phyloP scores from a whole-genome alignment of 2,888 invertebrate species.

The Nymphalis c-album region DNA sequence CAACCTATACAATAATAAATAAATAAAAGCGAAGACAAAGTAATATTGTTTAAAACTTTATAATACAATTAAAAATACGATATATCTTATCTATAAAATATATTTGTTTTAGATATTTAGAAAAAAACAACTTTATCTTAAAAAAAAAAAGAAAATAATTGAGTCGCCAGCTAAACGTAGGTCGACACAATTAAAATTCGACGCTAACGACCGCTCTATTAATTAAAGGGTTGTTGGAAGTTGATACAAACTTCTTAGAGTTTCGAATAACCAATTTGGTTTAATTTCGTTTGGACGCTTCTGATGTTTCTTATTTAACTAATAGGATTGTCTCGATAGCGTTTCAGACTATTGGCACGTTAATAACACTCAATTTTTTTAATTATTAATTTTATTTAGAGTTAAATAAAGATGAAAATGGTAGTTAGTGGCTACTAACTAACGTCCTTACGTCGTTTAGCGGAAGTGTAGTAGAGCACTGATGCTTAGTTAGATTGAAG shows the following conservation, averaged over 20 bases:
- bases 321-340: not conserved
- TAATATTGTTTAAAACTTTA: too few species aligned
- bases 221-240: conserved; percentile 48
- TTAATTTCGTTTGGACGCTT: conserved; percentile 23
- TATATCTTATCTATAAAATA: too few species aligned
- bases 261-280: conserved; percentile 31
- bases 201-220: conserved; percentile 45
- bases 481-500: too few species aligned
- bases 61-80: too few species aligned
- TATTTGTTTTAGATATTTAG: not conserved
- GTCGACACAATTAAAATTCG: conserved; percentile 44
- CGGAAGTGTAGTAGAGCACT: too few species aligned
- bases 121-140: not conserved
- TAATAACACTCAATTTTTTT: too few species aligned
- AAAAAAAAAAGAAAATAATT: conserved; percentile 9
- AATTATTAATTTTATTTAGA: too few species aligned
- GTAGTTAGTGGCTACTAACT: not conserved
- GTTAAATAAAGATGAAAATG: too few species aligned
- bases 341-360: not conserved
- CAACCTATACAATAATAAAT: too few species aligned
- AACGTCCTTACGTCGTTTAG: too few species aligned
- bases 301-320: conserved; percentile 10
- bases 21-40: too few species aligned
- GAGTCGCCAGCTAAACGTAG: conserved; percentile 12
- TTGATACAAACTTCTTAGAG: conserved; percentile 36